A percentile compares a stretch with the other conserved stretches of the same genome.
Evolutionary conservation across 2,888 invertebrate genomes (phyloP).

Genomic region (Psylliodes chrysocephalus): DNA sequence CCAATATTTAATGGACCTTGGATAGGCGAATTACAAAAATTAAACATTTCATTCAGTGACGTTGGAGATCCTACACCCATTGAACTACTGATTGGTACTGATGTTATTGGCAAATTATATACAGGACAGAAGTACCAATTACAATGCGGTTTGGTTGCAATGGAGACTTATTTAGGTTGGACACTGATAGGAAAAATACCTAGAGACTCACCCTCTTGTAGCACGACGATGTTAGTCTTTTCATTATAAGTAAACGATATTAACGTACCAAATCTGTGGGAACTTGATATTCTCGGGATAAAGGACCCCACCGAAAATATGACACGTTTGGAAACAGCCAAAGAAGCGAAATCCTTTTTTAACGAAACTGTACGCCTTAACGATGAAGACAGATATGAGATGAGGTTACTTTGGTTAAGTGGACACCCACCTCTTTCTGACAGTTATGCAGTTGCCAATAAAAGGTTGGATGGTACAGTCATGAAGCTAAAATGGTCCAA

Average conservation of each 20-base stretch:
- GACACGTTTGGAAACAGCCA: too few relatives aligned
- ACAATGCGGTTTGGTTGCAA: not conserved
- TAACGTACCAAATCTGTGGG: too few relatives aligned
- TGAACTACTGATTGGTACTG: too few relatives aligned
- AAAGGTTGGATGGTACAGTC: not conserved
- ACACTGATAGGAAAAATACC: slow-evolving; percentile 2
- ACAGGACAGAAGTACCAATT: too few relatives aligned
- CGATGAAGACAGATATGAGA: slow-evolving; percentile 46
- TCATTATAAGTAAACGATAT: not conserved
- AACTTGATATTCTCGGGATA: slow-evolving; percentile 3
- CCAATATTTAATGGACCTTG: too few relatives aligned
- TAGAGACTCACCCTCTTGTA: not conserved
- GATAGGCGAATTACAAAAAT: too few relatives aligned
- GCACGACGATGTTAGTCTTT: not conserved
- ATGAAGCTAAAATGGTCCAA: not conserved
- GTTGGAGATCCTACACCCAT: too few relatives aligned
- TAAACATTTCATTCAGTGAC: too few relatives aligned
- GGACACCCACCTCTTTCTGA: slow-evolving; percentile 44
- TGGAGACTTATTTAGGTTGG: slow-evolving; percentile 6
- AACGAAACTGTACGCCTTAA: slow-evolving; percentile 31
- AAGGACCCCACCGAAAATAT: too few relatives aligned
- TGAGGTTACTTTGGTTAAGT: slow-evolving; percentile 48
- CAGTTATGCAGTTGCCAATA: too few relatives aligned
- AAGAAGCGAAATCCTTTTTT: too few relatives aligned
- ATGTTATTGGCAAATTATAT: not conserved